A percentile compares a stretch with the other conserved stretches of the same genome.
These are phyloP conservation scores for Halictus quadricinctus DNA, from an alignment of 2,888 invertebrate species.

Conservation along the genomic window DNA sequence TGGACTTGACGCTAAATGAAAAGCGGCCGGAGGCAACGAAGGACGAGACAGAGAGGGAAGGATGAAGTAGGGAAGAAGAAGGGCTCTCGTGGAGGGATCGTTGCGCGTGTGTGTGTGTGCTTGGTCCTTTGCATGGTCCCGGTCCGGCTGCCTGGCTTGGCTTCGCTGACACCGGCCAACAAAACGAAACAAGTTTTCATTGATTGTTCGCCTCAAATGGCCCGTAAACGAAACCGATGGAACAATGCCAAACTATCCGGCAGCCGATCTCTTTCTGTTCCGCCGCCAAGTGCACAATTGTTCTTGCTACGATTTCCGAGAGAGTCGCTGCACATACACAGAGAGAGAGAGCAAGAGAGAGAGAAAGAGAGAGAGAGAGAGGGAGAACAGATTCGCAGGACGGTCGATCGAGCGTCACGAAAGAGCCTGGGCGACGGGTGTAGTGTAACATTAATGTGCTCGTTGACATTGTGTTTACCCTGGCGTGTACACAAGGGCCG, in stretches of 20 bases:
- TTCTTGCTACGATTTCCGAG: slow-evolving; percentile 52
- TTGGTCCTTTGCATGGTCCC: slow-evolving; percentile 7
- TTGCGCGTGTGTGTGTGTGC: not conserved
- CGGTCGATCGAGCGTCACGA: slow-evolving; percentile 57
- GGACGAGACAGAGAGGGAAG: not conserved
- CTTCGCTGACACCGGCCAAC: slow-evolving; percentile 6
- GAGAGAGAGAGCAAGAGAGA: not conserved
- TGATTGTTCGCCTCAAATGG: slow-evolving; percentile 51
- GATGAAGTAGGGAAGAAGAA: not conserved
- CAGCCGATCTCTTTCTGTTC: slow-evolving; percentile 45
- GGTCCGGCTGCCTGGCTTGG: not conserved
- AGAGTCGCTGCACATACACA: slow-evolving; percentile 16
- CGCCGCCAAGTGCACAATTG: slow-evolving; percentile 38
- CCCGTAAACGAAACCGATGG: slow-evolving; percentile 47
- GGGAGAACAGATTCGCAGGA: slow-evolving; percentile 32
- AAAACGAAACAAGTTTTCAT: slow-evolving; percentile 45
- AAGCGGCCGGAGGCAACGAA: not conserved
- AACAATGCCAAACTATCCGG: slow-evolving; percentile 60
- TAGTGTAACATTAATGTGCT: slow-evolving; percentile 70
- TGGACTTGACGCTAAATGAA: not conserved
- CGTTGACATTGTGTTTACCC: slow-evolving; percentile 73
- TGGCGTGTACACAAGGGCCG: slow-evolving; percentile 65
- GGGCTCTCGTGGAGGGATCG: not conserved
- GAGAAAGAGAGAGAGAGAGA: not conserved
- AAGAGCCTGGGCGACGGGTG: slow-evolving; percentile 53